These are phyloP conservation scores for Cassiopea xamachana DNA, from an alignment of 30 jellyfish, hydroid and myxozoan genomes.

Conservation along the genomic window DNA sequence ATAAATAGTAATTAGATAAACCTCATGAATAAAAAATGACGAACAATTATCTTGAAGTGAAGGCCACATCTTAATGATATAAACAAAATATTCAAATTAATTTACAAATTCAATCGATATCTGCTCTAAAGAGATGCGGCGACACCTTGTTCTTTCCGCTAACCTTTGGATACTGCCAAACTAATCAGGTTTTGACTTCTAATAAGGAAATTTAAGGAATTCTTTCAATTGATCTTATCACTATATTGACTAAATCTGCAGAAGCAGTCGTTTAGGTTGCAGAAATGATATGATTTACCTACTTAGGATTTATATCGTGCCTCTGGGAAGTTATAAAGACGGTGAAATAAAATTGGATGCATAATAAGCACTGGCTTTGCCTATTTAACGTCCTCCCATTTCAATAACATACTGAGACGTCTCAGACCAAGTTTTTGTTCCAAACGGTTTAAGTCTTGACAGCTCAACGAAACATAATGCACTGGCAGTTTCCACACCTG, in stretches of 20 bases:
- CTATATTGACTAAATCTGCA: neutral
- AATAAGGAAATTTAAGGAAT: neutral
- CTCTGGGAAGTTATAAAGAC: neutral
- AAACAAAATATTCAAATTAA: neutral
- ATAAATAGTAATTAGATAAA: neutral
- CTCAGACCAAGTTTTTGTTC: too few species aligned
- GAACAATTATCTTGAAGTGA: neutral
- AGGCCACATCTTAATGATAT: neutral
- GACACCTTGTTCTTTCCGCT: neutral
- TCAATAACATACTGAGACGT: neutral
- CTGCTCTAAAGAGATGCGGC: neutral
- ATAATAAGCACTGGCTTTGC: neutral
- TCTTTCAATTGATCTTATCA: neutral
- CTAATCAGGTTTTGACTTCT: neutral
- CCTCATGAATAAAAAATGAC: neutral
- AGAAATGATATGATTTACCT: neutral
- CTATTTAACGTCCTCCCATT: neutral
- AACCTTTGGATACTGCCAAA: neutral
- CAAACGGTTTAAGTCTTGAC: too few species aligned
- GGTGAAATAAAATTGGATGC: neutral
- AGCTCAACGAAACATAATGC: too few species aligned
- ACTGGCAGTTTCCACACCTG: too few species aligned
- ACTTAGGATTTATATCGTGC: neutral
- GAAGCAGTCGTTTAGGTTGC: neutral
- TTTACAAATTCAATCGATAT: neutral